phyloP scores from a whole-genome alignment of 2,888 invertebrate genomes.

The Phytoseiulus persimilis region DNA sequence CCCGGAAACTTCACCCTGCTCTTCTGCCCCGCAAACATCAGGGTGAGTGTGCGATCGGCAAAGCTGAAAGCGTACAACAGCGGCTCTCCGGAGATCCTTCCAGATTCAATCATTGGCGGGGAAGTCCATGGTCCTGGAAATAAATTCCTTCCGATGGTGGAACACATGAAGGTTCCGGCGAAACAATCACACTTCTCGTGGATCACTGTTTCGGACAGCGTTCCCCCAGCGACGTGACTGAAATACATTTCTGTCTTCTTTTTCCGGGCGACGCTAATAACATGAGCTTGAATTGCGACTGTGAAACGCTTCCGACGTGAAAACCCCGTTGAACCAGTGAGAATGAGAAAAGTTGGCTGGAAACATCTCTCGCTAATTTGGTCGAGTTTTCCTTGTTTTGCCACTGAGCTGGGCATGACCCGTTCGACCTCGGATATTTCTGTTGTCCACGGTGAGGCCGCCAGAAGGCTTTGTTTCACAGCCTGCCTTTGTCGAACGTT shows the following conservation, averaged over 20 bases:
- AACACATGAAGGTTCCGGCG: too few species aligned
- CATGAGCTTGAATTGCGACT: neutral
- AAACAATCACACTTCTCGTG: too few species aligned
- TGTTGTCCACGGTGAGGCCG: neutral
- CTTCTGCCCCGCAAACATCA: conserved; percentile 18
- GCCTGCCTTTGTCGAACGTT: neutral
- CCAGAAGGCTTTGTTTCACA: neutral
- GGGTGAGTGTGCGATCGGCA: neutral
- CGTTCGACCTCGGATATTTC: neutral
- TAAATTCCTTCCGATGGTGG: too few species aligned
- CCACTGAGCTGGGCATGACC: neutral
- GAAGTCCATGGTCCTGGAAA: too few species aligned
- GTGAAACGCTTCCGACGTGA: neutral
- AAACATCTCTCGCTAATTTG: neutral
- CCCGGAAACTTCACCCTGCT: conserved; percentile 25
- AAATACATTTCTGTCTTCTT: neutral
- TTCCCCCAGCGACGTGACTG: neutral
- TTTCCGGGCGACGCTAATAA: neutral
- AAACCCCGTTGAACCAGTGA: neutral
- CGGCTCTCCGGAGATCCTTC: too few species aligned
- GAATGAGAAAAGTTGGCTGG: neutral
- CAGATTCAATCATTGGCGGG: neutral
- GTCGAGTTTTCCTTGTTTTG: neutral
- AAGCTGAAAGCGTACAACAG: too few species aligned
- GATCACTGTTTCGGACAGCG: too few species aligned